Evolutionary conservation across 2,888 invertebrate species (phyloP).

Genomic region (Cheilosia soror): DNA sequence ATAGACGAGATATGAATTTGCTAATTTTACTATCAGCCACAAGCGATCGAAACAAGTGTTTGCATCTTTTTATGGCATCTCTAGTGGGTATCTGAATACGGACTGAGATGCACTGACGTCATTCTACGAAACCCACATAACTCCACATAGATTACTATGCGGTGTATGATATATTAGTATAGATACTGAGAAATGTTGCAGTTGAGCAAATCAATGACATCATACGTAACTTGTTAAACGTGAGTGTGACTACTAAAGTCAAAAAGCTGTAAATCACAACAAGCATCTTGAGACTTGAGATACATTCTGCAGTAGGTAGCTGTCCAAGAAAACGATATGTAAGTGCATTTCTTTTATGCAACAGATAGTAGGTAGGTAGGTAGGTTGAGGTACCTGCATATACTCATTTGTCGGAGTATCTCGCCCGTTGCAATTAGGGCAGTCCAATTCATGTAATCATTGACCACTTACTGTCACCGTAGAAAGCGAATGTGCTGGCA

Average conservation of each 20-base stretch:
- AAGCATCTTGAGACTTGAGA: constrained; percentile 18
- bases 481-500: constrained; percentile 34
- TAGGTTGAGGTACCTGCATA: not conserved
- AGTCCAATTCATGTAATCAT: constrained; percentile 26
- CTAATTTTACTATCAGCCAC: constrained; percentile 11
- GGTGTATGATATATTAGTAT: not conserved
- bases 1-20: constrained; percentile 42
- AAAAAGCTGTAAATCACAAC: not conserved
- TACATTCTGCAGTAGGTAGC: constrained; percentile 18
- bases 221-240: constrained; percentile 47
- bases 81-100: constrained; percentile 26
- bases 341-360: constrained; percentile 34
- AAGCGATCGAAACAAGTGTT: constrained; percentile 48
- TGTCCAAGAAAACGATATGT: constrained; percentile 24
- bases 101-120: constrained; percentile 54
- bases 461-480: constrained; percentile 14
- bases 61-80: constrained; percentile 52
- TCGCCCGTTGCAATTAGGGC: constrained; percentile 15
- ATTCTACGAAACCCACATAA: constrained; percentile 36
- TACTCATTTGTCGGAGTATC: constrained; percentile 16
- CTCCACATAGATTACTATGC: constrained; percentile 13
- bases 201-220: constrained; percentile 56
- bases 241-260: constrained; percentile 36
- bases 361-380: constrained; percentile 7
- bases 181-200: constrained; percentile 41